Percentiles rank a stretch among this genome's conserved stretches.
These are phyloP conservation scores for Meteorus cinctellus DNA, from an alignment of 2,888 invertebrate species.

Conservation along the genomic window DNA sequence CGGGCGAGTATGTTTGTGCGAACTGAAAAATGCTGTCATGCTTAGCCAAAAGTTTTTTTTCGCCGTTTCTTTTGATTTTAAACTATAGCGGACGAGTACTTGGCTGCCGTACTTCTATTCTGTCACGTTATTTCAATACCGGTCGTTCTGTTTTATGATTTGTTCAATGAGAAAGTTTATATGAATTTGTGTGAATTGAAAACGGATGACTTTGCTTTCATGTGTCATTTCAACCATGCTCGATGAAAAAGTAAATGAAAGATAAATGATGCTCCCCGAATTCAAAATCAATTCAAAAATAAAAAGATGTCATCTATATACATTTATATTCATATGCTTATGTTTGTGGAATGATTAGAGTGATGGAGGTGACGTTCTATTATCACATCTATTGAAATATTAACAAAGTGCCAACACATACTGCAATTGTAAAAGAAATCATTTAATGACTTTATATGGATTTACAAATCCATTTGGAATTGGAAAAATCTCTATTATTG, in stretches of 20 bases:
- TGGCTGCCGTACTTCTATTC: too few species aligned
- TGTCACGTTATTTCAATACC: background rate
- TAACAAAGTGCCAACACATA: slow-evolving; percentile 57
- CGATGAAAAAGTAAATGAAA: background rate
- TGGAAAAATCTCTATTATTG: background rate
- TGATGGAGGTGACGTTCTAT: slow-evolving; percentile 61
- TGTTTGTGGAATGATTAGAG: slow-evolving; percentile 21
- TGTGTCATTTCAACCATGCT: background rate
- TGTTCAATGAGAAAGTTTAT: background rate
- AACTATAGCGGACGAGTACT: background rate
- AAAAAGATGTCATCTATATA: background rate
- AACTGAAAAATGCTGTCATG: slow-evolving; percentile 72
- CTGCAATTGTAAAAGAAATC: slow-evolving; percentile 11
- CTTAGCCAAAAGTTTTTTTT: slow-evolving; percentile 55
- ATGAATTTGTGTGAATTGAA: background rate
- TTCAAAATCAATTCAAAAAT: background rate
- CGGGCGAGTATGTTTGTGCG: slow-evolving; percentile 71
- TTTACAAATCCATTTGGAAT: slow-evolving; percentile 54
- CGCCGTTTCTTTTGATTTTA: background rate
- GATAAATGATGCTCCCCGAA: background rate
- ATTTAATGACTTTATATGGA: slow-evolving; percentile 53
- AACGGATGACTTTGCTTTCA: background rate
- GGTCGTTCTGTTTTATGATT: background rate
- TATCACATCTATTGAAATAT: slow-evolving; percentile 62
- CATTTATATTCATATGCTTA: background rate